Percentiles rank a stretch among this genome's conserved stretches.
Conservation (phyloP, 2,888 invertebrate genomes). For the Scaptomyza reducta region DNA sequence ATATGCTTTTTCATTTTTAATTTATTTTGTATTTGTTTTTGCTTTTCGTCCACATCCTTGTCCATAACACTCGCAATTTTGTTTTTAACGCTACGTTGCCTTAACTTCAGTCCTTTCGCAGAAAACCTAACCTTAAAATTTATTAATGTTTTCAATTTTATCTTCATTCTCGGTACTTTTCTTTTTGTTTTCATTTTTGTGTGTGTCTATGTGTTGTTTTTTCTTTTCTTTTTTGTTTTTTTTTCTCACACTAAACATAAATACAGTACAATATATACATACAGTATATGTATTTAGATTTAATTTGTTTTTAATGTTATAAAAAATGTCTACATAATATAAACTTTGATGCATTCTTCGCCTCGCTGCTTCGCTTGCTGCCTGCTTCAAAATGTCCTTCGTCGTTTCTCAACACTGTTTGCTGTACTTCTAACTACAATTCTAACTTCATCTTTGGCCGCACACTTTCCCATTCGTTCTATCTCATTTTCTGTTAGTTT, state of each 20-base stretch:
- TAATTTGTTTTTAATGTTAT: constrained; percentile 34
- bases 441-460: constrained; percentile 62
- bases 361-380: constrained; percentile 12
- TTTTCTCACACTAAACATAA: constrained; percentile 73
- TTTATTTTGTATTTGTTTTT: constrained; percentile 3
- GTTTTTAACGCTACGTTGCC: constrained; percentile 82
- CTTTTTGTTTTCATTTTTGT: constrained; percentile 40
- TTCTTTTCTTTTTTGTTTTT: constrained; percentile 29
- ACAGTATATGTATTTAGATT: constrained; percentile 44
- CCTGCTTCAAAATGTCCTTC: constrained; percentile 29
- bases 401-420: constrained; percentile 23
- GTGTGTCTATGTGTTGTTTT: constrained; percentile 19
- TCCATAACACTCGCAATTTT: constrained; percentile 79
- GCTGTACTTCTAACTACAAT: constrained; percentile 66
- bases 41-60: constrained; percentile 65
- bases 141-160: constrained; percentile 64
- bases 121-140: constrained; percentile 79
- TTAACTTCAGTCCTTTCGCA: constrained; percentile 83
- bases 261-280: constrained; percentile 47
- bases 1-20: constrained; percentile 46
- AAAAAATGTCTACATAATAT: constrained; percentile 54
- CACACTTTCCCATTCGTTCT: constrained; percentile 35
- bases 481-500: constrained; percentile 25
- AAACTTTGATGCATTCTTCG: constrained; percentile 37
- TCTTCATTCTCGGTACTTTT: constrained; percentile 16